These are phyloP conservation scores for Morpho helenor DNA, from an alignment of 2,888 invertebrate genomes.

Conservation along the genomic window DNA sequence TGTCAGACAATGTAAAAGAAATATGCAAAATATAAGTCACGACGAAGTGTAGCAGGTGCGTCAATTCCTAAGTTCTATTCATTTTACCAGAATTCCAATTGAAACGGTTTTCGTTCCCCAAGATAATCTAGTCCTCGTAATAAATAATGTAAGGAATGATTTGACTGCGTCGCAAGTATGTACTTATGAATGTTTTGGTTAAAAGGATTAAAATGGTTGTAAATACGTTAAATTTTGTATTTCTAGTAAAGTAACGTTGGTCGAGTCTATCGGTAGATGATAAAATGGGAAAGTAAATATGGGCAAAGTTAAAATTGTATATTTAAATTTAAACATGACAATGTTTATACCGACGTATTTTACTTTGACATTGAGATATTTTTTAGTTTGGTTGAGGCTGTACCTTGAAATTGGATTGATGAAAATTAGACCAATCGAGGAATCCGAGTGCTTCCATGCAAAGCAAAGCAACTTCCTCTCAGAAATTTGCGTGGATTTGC, in stretches of 20 bases:
- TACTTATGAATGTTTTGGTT: conserved; percentile 75
- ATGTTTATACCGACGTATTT: conserved; percentile 48
- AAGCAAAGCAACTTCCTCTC: conserved; percentile 74
- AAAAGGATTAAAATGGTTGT: conserved; percentile 72
- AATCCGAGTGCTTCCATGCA: conserved; percentile 71
- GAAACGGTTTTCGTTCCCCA: conserved; percentile 52
- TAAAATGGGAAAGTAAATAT: conserved; percentile 47
- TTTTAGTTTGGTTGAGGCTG: conserved; percentile 30
- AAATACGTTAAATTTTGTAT: conserved; percentile 80
- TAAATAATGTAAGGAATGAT: conserved; percentile 61
- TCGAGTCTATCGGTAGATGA: conserved; percentile 62
- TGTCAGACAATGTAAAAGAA: conserved; percentile 58
- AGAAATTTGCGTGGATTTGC: conserved; percentile 69
- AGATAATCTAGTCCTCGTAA: conserved; percentile 70
- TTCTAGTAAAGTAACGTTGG: conserved; percentile 76
- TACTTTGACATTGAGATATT: conserved; percentile 30
- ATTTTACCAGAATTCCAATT: conserved; percentile 35
- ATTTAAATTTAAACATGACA: conserved; percentile 39
- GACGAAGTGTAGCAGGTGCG: conserved; percentile 34
- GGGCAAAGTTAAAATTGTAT: conserved; percentile 48
- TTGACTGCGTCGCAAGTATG: conserved; percentile 69
- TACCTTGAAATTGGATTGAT: conserved; percentile 38
- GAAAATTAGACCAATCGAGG: conserved; percentile 30
- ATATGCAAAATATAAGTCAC: conserved; percentile 38
- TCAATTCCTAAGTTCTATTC: conserved; percentile 39